These are phyloP conservation scores for Scaptodrosophila latifasciaeformis DNA, from an alignment of 2,888 invertebrate species.

Conservation along the genomic window DNA sequence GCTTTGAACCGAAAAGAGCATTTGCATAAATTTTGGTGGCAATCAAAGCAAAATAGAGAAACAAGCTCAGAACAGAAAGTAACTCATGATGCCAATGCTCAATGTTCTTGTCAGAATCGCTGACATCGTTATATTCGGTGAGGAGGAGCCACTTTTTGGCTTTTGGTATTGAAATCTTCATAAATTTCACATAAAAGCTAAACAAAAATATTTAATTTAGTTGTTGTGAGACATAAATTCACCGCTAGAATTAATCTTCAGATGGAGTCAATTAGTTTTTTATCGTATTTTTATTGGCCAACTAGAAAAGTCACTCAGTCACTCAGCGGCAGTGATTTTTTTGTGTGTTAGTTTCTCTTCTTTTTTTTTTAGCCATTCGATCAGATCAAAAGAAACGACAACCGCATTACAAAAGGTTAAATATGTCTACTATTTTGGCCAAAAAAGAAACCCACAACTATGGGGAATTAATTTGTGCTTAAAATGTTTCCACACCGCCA, in stretches of 20 bases:
- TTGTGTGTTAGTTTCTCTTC: neutral
- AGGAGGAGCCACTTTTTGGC: no score
- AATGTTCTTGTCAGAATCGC: no score
- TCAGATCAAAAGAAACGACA: conserved; percentile 6
- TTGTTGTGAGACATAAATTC: conserved; percentile 66
- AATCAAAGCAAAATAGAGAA: no score
- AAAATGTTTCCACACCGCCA: conserved; percentile 26
- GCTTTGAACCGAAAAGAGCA: neutral
- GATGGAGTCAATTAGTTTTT: conserved; percentile 64
- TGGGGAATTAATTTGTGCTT: conserved; percentile 44
- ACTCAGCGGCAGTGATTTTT: neutral
- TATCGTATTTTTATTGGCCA: conserved; percentile 53
- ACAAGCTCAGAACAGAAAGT: no score
- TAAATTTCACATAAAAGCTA: conserved; percentile 54
- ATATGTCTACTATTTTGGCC: conserved; percentile 5
- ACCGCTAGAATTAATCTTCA: conserved; percentile 58
- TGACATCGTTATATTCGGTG: no score
- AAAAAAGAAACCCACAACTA: no score
- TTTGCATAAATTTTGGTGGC: conserved; percentile 2
- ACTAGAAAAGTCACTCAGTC: neutral
- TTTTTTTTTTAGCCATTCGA: neutral
- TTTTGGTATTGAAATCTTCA: conserved; percentile 38
- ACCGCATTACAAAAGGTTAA: conserved; percentile 5
- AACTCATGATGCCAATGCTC: no score
- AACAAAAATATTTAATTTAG: conserved; percentile 51